These are phyloP conservation scores for Temnothorax ravouxi DNA, from an alignment of 2,888 invertebrate species.

Conservation along the genomic window DNA sequence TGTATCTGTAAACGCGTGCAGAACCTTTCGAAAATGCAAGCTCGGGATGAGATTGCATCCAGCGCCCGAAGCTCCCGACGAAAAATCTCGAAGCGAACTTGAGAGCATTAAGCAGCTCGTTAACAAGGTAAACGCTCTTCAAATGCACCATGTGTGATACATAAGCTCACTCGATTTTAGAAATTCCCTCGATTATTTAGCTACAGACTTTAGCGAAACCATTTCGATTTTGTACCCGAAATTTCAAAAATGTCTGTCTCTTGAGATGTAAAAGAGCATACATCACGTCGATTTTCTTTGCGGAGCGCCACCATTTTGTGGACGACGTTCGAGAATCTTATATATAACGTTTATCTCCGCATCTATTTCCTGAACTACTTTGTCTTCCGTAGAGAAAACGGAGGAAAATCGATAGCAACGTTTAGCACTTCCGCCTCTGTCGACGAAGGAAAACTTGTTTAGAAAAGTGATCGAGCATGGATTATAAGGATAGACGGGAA, in stretches of 20 bases:
- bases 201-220: neutral
- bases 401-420: conserved; percentile 39
- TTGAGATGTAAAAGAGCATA: conserved; percentile 2
- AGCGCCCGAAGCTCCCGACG: conserved; percentile 18
- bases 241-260: conserved; percentile 25
- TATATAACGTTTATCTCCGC: conserved; percentile 48
- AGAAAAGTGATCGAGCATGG: conserved; percentile 50
- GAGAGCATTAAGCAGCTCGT: conserved; percentile 44
- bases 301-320: conserved; percentile 21
- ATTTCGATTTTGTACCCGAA: neutral
- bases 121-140: conserved; percentile 51
- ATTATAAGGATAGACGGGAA: conserved; percentile 29
- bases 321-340: conserved; percentile 38
- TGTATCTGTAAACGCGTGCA: conserved; percentile 62
- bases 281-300: conserved; percentile 23
- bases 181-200: conserved; percentile 7
- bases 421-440: neutral
- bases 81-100: conserved; percentile 39
- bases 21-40: conserved; percentile 54
- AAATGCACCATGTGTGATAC: conserved; percentile 5
- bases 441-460: conserved; percentile 37
- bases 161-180: conserved; percentile 19
- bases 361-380: conserved; percentile 45
- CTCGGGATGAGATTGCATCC: conserved; percentile 15
- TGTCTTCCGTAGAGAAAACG: conserved; percentile 25